phyloP scores from a whole-genome alignment of 2,797 vertebrate species.

The Heteromormyrus szaboi region DNA sequence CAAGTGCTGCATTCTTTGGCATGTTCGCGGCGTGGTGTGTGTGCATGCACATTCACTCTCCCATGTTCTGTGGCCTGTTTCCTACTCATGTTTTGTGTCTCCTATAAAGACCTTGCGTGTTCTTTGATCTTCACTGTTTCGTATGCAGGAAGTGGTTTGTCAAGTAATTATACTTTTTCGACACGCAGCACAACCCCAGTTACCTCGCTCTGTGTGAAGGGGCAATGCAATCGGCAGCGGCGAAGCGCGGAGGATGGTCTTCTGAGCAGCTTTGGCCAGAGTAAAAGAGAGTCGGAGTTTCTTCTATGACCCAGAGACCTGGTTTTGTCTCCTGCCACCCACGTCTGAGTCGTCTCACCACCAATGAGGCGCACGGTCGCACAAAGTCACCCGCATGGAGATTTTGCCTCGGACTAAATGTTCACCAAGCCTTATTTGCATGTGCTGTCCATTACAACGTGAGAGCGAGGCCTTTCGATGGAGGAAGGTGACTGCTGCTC shows the following conservation, averaged over 20 bases:
- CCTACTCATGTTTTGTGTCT: neutral
- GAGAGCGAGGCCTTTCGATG: neutral
- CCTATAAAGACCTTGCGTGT: neutral
- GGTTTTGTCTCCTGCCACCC: neutral
- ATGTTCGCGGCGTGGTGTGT: neutral
- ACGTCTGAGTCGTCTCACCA: neutral
- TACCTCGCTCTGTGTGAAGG: neutral
- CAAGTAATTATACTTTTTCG: conserved; percentile 4
- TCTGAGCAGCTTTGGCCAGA: neutral
- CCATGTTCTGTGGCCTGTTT: neutral
- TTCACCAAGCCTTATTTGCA: neutral
- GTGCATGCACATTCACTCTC: neutral
- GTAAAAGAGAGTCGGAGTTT: neutral
- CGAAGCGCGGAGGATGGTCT: neutral
- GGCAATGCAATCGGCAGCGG: neutral
- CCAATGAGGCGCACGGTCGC: neutral
- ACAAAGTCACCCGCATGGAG: neutral
- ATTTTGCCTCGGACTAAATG: neutral
- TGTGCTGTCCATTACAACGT: neutral
- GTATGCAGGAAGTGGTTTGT: neutral
- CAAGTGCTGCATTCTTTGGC: neutral
- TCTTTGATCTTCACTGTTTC: neutral
- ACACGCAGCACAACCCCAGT: neutral
- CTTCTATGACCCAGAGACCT: neutral
- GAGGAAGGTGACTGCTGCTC: neutral